Evolutionary conservation across 2,888 invertebrate genomes (phyloP).

Genomic region (Lysandra coridon): DNA sequence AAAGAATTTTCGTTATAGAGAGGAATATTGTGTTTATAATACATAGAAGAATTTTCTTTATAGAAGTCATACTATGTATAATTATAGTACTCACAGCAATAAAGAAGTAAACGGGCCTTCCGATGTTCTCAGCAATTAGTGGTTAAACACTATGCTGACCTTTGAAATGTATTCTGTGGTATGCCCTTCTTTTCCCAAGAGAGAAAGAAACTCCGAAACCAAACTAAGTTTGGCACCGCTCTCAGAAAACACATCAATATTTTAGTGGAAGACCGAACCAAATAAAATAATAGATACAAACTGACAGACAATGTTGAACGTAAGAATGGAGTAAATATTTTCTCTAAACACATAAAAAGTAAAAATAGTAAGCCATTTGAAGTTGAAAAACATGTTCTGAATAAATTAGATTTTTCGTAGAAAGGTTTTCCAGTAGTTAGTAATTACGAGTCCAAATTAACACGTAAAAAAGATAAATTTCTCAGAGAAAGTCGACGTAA

Average conservation of each 20-base stretch:
- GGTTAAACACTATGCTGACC: background rate
- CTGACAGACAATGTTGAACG: background rate
- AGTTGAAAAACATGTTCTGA: background rate
- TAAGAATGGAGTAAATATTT: background rate
- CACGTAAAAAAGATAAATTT: background rate
- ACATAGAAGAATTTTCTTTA: no score
- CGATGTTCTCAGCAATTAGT: background rate
- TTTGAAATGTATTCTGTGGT: background rate
- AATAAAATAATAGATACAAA: constrained; percentile 1
- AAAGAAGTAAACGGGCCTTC: background rate
- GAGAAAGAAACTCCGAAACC: background rate
- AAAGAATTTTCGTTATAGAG: no score
- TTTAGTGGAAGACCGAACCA: background rate
- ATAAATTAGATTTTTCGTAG: background rate
- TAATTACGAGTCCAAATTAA: constrained; percentile 4
- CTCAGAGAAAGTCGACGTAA: background rate
- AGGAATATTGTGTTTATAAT: no score
- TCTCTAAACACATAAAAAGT: background rate
- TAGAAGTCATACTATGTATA: no score
- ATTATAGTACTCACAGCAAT: background rate
- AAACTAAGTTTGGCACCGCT: background rate
- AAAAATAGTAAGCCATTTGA: background rate
- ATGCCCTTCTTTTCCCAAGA: background rate
- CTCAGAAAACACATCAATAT: background rate
- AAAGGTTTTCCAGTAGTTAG: background rate